A percentile compares a stretch with the other conserved stretches of the same genome.
phyloP scores from a whole-genome alignment of 2,113 vertebrate genomes.

The Oncorhynchus tshawytscha region DNA sequence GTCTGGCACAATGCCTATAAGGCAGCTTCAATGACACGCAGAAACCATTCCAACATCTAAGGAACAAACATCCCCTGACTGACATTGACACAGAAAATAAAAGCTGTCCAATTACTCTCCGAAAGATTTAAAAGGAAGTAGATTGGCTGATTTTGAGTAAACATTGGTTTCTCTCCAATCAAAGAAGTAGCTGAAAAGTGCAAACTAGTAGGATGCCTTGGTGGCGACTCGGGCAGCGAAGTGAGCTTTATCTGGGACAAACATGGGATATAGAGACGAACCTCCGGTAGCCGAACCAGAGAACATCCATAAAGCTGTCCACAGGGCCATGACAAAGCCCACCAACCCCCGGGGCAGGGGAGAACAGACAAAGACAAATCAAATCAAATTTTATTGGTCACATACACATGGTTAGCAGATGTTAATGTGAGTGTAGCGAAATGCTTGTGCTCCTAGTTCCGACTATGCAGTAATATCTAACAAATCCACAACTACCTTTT shows the following conservation, averaged over 20 bases:
- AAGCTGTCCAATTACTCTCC: no score
- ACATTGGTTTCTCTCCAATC: conserved; percentile 3
- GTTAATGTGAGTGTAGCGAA: no score
- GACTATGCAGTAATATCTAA: no score
- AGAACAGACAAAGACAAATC: conserved; percentile 38
- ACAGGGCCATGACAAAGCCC: conserved; percentile 9
- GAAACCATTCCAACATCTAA: conserved; percentile 40
- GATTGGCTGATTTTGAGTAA: conserved; percentile 37
- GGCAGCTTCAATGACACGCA: conserved; percentile 30
- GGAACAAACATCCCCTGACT: conserved; percentile 48
- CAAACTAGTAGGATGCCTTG: conserved; percentile 22
- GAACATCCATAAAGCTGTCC: conserved; percentile 39
- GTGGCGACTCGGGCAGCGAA: background rate
- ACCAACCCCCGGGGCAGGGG: background rate
- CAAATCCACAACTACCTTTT: no score
- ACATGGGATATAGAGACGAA: background rate
- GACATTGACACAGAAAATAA: conserved; percentile 43
- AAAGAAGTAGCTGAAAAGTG: conserved; percentile 10
- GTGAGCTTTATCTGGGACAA: background rate
- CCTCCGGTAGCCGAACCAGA: background rate
- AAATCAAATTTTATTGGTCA: conserved; percentile 13
- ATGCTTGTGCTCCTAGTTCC: no score
- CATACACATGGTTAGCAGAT: no score
- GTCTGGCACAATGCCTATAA: conserved; percentile 54
- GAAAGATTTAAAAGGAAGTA: no score